These are phyloP conservation scores for Hanleya hanleyi DNA, from an alignment of 2,888 invertebrate species.

Conservation along the genomic window DNA sequence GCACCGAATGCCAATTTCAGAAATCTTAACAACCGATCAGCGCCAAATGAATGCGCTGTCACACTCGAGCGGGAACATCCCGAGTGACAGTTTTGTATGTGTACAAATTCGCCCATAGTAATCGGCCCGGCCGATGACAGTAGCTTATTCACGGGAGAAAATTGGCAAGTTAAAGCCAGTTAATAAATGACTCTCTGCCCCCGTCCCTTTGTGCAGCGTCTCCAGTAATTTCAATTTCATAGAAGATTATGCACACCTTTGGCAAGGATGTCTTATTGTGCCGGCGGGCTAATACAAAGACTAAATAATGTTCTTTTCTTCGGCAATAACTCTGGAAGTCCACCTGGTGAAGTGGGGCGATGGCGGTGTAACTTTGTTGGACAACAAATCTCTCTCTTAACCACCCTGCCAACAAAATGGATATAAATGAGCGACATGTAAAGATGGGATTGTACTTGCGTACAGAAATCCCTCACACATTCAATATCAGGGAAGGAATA, in stretches of 20 bases:
- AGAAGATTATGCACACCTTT: slow-evolving; percentile 1
- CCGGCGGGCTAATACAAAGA: neutral
- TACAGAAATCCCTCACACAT: too few relatives aligned
- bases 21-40: too few relatives aligned
- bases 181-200: neutral
- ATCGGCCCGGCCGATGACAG: neutral
- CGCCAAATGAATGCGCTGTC: slow-evolving; percentile 2
- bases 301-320: slow-evolving; percentile 5
- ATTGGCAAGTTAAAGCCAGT: slow-evolving; percentile 1
- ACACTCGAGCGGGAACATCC: neutral
- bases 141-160: neutral
- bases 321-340: neutral
- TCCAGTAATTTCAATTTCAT: neutral
- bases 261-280: neutral
- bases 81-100: too few relatives aligned
- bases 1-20: too few relatives aligned
- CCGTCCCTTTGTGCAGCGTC: neutral
- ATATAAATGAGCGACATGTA: too few relatives aligned
- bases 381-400: too few relatives aligned
- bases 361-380: too few relatives aligned
- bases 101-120: too few relatives aligned
- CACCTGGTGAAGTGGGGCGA: neutral
- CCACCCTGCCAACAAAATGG: neutral
- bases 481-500: too few relatives aligned
- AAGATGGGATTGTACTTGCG: too few relatives aligned